Conservation (phyloP, 2,888 invertebrate genomes). For the Drosophila robusta region DNA sequence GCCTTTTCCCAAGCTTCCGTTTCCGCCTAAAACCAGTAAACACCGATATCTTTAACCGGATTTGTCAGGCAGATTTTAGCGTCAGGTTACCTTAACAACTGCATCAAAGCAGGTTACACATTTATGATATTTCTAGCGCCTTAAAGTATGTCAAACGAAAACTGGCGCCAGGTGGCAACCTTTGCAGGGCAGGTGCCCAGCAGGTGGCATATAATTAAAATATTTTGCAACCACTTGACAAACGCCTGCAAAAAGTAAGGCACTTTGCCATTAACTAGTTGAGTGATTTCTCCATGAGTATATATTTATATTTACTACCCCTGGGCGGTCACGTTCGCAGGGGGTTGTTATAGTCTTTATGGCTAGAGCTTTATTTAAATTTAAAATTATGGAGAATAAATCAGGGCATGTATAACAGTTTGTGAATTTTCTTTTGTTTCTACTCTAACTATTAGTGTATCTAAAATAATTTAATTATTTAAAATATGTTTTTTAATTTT, state of each 20-base stretch:
- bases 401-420: neutral
- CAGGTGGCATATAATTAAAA: constrained; percentile 27
- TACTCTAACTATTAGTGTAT: neutral
- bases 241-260: constrained; percentile 4
- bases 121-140: constrained; percentile 28
- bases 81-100: constrained; percentile 9
- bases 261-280: constrained; percentile 6
- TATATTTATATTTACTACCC: neutral
- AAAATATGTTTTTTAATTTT: no score
- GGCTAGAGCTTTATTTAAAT: neutral
- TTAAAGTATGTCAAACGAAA: constrained; percentile 39
- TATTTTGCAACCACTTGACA: constrained; percentile 18
- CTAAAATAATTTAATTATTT: no score
- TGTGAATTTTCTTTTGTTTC: neutral
- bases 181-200: neutral
- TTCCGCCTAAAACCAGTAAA: no score
- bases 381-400: neutral
- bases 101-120: constrained; percentile 24
- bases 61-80: constrained; percentile 12
- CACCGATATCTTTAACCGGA: constrained; percentile 11
- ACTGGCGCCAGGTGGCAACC: constrained; percentile 23
- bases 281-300: constrained; percentile 20
- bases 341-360: no score
- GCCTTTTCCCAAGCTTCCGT: neutral
- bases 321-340: constrained; percentile 10